Evolutionary conservation across 2,797 vertebrate genomes (phyloP).

Genomic region (Etheostoma nigrum): DNA sequence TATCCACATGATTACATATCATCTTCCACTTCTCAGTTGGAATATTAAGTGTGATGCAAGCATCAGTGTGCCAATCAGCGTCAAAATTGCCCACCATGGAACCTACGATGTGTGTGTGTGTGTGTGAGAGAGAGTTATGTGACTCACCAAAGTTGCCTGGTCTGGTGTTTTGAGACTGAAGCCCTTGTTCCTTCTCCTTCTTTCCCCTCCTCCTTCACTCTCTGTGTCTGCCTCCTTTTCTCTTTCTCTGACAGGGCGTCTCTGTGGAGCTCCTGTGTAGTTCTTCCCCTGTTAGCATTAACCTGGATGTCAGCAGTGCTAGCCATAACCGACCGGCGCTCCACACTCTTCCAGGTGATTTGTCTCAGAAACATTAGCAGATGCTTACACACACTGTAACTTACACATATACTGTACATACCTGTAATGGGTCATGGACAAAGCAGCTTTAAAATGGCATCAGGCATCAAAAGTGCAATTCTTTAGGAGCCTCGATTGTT

Average conservation of each 20-base stretch:
- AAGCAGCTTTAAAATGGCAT: slow-evolving; percentile 3
- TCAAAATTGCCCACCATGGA: slow-evolving; percentile 48
- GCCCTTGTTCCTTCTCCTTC: slow-evolving; percentile 46
- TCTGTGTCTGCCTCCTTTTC: slow-evolving; percentile 40
- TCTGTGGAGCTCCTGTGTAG: slow-evolving; percentile 99
- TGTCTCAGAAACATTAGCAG: slow-evolving; percentile 22
- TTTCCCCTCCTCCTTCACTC: slow-evolving; percentile 19
- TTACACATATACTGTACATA: neutral
- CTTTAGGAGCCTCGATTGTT: neutral
- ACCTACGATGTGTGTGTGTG: slow-evolving; percentile 34
- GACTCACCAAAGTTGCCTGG: slow-evolving; percentile 30
- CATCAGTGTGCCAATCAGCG: slow-evolving; percentile 51
- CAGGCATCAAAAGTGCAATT: neutral
- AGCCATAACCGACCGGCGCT: slow-evolving; percentile 98
- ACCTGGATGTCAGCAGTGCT: slow-evolving; percentile 99
- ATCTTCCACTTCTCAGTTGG: slow-evolving; percentile 61
- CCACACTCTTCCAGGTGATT: slow-evolving; percentile 95
- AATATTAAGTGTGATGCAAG: slow-evolving; percentile 61
- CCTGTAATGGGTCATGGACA: neutral
- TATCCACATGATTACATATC: slow-evolving; percentile 72
- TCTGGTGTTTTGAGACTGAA: slow-evolving; percentile 61
- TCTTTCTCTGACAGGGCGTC: slow-evolving; percentile 90
- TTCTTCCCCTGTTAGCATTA: slow-evolving; percentile 96
- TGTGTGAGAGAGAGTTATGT: slow-evolving; percentile 25
- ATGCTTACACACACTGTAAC: neutral